These are phyloP conservation scores for Pteria penguin DNA, from an alignment of 2,888 invertebrate species.

Conservation along the genomic window DNA sequence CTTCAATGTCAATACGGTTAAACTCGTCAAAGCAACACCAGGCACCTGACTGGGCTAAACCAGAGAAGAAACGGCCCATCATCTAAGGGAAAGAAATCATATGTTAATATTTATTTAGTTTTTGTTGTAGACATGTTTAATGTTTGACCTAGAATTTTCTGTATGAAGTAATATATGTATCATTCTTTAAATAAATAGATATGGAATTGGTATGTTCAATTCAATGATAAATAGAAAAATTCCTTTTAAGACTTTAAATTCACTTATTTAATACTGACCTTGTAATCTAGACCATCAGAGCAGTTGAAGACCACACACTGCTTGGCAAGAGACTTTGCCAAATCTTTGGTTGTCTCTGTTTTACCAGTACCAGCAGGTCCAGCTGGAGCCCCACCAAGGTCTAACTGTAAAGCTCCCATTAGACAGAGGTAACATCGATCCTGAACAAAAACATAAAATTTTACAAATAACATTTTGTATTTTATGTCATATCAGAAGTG, in stretches of 20 bases:
- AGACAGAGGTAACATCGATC: constrained; percentile 90
- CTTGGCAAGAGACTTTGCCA: constrained; percentile 92
- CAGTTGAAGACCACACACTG: constrained; percentile 96
- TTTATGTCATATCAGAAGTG: too few relatives aligned
- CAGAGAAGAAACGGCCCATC: constrained; percentile 95
- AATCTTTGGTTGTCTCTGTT: constrained; percentile 94
- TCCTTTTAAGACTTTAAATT: too few relatives aligned
- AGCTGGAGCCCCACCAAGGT: constrained; percentile 92
- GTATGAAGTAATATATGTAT: too few relatives aligned
- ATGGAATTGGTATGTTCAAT: too few relatives aligned
- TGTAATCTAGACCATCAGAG: constrained; percentile 87
- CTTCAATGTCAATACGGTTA: constrained; percentile 94
- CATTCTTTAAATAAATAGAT: too few relatives aligned
- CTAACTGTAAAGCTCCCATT: constrained; percentile 93
- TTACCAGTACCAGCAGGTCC: constrained; percentile 93
- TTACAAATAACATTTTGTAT: not conserved
- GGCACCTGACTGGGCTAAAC: constrained; percentile 92
- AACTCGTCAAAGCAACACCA: constrained; percentile 97
- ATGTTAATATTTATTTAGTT: too few relatives aligned
- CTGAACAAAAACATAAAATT: constrained; percentile 46
- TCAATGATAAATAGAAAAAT: too few relatives aligned
- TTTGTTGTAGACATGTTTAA: too few relatives aligned
- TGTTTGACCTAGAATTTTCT: too few relatives aligned
- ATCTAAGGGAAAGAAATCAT: constrained; percentile 82
- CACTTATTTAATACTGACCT: constrained; percentile 74